Base-by-base conservation (phyloP, 2,113 vertebrate species). In the Gobiocypris rarus region DNA sequence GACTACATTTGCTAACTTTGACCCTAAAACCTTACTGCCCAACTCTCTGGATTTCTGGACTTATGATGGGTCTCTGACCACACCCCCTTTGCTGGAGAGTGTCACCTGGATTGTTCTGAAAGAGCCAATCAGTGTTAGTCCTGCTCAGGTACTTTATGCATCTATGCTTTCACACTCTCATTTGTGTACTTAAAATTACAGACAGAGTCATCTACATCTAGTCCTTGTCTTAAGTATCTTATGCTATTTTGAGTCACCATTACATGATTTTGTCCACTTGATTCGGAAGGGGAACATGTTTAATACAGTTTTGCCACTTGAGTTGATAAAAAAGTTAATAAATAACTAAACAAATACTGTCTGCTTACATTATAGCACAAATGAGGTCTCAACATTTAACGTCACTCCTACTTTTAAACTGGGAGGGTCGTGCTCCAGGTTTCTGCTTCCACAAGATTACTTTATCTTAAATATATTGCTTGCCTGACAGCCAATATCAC, bases 61-160 rank as follows among this genome's bases (percentile, higher is more conserved):
- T 0, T 99, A 99, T 28, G 94, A 92, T 0, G 98, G 97, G 73
- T 99, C 97, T 0, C 89, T 99, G 93, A 99, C 98, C 59, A 97
- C 96, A 0, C 98, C 98, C 1, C 97, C 97, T 2, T 94, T 98
- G 38, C 89, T 94, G 0, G 97, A 99, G 89, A 96, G 96, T 0
- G 98, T 99, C 75, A 91, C 92, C 85, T 99, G 98, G 98, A 95
- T 97, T 0, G 94, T 99, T 67, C 94, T 99, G 54, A 97, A 91
- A 90, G 95, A 98, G 15, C 94, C 95, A 28, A 94, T 99, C 85
- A 94, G 88, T 2, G 89, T 97, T 86, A 98, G 94, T 92, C 26
- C 91, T 1, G 94, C 94, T 81, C 98, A 99, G 94, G 98, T 98
- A 90, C 0, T 11, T 41, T 34, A 59, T 48, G 17, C 41, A 63